Conservation (phyloP, 2,113 vertebrate genomes). For the Hyla sarda region DNA sequence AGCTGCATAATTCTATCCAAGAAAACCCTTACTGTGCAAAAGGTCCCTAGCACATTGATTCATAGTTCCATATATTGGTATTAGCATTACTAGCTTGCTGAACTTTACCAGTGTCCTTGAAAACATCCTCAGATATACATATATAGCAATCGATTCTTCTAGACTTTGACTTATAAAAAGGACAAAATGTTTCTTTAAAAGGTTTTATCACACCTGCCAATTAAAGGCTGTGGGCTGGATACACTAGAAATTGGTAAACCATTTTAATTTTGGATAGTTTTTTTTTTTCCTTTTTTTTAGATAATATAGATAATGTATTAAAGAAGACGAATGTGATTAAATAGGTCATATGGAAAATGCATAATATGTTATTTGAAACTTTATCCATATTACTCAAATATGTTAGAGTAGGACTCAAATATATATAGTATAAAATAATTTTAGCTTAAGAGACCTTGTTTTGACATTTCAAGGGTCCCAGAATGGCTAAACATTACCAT, state of each 20-base stretch:
- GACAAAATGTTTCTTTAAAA: background rate
- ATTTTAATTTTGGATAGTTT: background rate
- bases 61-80: background rate
- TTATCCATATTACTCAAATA: too few species aligned
- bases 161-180: background rate
- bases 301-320: background rate
- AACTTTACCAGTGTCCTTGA: background rate
- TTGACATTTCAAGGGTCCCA: too few species aligned
- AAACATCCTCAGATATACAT: background rate
- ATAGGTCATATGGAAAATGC: background rate
- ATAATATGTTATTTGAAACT: background rate
- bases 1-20: conserved; percentile 31
- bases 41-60: background rate
- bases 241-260: background rate
- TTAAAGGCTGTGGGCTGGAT: background rate
- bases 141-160: background rate
- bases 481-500: too few species aligned
- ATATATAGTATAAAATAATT: too few species aligned
- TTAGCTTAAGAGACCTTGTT: too few species aligned
- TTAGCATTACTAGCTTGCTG: background rate
- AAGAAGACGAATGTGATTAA: background rate
- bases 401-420: too few species aligned
- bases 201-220: background rate
- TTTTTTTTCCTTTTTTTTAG: background rate
- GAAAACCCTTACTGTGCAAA: conserved; percentile 25